Evolutionary conservation across 2,113 vertebrate species (phyloP).

Genomic region (Pyrgilauda ruficollis): DNA sequence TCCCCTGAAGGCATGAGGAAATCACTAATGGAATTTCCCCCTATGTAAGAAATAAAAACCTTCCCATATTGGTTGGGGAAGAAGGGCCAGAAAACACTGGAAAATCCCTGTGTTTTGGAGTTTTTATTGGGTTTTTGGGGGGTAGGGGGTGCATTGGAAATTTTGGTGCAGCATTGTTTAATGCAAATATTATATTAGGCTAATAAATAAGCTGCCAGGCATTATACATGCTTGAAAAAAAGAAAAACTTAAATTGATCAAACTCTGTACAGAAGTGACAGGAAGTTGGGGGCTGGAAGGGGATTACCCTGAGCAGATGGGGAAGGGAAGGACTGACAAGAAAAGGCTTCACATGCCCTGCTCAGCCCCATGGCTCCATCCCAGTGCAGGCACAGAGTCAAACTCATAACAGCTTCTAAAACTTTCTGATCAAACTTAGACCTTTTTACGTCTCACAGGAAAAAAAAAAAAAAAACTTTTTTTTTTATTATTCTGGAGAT

Average conservation of each 20-base stretch:
- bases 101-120: rapidly evolving
- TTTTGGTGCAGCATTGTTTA: background rate
- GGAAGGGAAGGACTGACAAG: background rate
- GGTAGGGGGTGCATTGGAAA: background rate
- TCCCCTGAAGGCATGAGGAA: background rate
- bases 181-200: background rate
- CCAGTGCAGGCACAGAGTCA: background rate
- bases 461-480: background rate
- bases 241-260: rapidly evolving
- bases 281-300: background rate
- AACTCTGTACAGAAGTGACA: rapidly evolving
- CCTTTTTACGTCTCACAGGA: background rate
- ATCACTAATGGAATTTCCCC: background rate
- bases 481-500: background rate
- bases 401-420: background rate
- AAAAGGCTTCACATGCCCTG: background rate
- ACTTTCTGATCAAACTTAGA: background rate
- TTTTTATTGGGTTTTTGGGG: background rate
- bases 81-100: background rate
- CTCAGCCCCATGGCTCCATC: background rate
- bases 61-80: background rate
- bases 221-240: background rate
- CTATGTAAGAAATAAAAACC: background rate
- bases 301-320: background rate
- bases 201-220: background rate